A percentile compares a stretch with the other conserved stretches of the same genome.
phyloP scores from a whole-genome alignment of 2,888 invertebrate genomes.

The Drosophila engyochracea region DNA sequence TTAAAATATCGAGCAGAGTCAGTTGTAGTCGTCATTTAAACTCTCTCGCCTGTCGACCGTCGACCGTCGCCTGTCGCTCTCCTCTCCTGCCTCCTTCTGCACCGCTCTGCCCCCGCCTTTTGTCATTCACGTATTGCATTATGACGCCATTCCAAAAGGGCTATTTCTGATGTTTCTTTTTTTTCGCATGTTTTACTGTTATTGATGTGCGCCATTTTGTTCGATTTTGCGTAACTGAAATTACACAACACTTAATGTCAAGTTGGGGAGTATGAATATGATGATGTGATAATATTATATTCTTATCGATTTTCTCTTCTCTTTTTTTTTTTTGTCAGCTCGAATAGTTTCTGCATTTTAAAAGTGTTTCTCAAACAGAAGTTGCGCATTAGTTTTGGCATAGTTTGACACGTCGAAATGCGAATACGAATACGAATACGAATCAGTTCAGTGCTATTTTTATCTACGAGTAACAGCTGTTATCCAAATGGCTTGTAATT shows the following conservation, averaged over 20 bases:
- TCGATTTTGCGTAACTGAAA: slow-evolving; percentile 33
- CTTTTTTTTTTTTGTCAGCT: not conserved
- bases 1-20: slow-evolving; percentile 73
- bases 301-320: not conserved
- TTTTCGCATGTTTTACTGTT: slow-evolving; percentile 48
- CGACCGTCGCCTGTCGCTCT: slow-evolving; percentile 1
- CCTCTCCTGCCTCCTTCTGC: not conserved
- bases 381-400: not conserved
- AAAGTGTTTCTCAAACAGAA: not conserved
- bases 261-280: not conserved
- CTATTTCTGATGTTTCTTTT: slow-evolving; percentile 22
- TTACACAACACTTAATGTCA: slow-evolving; percentile 1
- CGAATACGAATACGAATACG: not conserved
- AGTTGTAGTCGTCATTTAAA: slow-evolving; percentile 49
- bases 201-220: slow-evolving; percentile 69
- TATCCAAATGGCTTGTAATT: not conserved
- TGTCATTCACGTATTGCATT: slow-evolving; percentile 53
- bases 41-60: slow-evolving; percentile 12
- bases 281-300: not conserved
- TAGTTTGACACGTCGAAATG: not conserved
- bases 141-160: slow-evolving; percentile 64
- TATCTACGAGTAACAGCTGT: not conserved
- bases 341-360: not conserved
- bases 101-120: not conserved
- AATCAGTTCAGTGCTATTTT: not conserved